phyloP scores from a whole-genome alignment of 2,113 vertebrate species.

The Athene noctua region DNA sequence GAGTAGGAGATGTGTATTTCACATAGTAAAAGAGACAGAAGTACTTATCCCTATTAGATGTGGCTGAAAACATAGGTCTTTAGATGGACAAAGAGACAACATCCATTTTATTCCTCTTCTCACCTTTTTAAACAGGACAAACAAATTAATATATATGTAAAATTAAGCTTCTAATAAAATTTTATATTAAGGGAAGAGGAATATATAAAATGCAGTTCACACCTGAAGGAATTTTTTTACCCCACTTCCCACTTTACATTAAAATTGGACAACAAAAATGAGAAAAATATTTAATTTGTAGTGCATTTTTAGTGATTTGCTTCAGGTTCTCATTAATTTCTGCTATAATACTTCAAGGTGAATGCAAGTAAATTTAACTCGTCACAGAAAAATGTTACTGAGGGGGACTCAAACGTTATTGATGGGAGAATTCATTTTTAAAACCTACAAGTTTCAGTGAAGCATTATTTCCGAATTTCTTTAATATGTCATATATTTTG shows the following conservation, averaged over 20 bases:
- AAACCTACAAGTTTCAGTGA: background rate
- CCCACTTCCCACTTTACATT: background rate
- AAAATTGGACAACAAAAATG: background rate
- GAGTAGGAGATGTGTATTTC: background rate
- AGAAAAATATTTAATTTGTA: background rate
- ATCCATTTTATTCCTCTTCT: background rate
- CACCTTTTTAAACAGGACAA: background rate
- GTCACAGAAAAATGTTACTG: background rate
- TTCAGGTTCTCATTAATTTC: background rate
- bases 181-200: background rate
- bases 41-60: background rate
- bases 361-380: background rate
- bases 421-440: background rate
- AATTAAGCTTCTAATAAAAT: background rate
- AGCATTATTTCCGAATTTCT: background rate
- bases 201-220: background rate
- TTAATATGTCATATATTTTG: background rate
- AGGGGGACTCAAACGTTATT: no score
- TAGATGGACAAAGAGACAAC: background rate
- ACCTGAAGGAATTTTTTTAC: background rate
- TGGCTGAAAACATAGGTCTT: background rate
- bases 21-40: background rate
- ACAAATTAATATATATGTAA: background rate
- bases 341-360: background rate
- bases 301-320: background rate